phyloP scores from a whole-genome alignment of 2,797 vertebrate species.

The Notolabrus celidotus region DNA sequence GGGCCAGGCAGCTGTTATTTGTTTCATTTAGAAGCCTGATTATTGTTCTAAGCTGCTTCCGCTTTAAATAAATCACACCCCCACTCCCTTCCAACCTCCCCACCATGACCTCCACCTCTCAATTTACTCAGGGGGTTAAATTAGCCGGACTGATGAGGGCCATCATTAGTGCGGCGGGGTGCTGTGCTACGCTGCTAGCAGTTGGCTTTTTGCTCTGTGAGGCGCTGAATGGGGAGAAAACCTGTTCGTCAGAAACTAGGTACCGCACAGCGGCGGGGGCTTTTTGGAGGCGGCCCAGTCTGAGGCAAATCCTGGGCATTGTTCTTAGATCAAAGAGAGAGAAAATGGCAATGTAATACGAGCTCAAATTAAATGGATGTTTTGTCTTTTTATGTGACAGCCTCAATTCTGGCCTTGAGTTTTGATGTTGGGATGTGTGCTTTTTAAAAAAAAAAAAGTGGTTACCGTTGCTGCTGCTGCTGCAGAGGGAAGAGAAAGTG shows the following conservation, averaged over 20 bases:
- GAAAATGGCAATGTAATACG: conserved; percentile 66
- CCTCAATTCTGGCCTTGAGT: conserved; percentile 62
- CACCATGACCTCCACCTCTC: conserved; percentile 54
- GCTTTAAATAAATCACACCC: conserved; percentile 36
- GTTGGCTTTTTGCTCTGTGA: conserved; percentile 30
- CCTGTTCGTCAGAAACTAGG: conserved; percentile 61
- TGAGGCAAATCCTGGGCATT: conserved; percentile 60
- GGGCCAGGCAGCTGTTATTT: conserved; percentile 47
- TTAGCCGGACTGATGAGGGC: conserved; percentile 61
- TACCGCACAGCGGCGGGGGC: conserved; percentile 27
- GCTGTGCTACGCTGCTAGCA: conserved; percentile 29
- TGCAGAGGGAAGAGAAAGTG: conserved; percentile 34
- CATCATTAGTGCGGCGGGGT: conserved; percentile 62
- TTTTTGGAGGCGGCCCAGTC: conserved; percentile 47
- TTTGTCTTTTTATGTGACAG: conserved; percentile 70
- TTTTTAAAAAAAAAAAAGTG: too few species aligned
- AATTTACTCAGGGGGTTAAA: conserved; percentile 71
- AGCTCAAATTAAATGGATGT: conserved; percentile 69
- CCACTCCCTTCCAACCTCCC: background rate
- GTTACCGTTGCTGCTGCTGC: conserved; percentile 31
- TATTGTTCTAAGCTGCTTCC: conserved; percentile 59
- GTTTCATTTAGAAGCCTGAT: conserved; percentile 44
- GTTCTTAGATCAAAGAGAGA: conserved; percentile 71
- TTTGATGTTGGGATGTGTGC: conserved; percentile 46
- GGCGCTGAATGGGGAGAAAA: conserved; percentile 26